Percentiles rank a stretch among this genome's conserved stretches.
phyloP scores from a whole-genome alignment of 1,140 invertebrate species.

The Hyposmocoma kahamanoa region DNA sequence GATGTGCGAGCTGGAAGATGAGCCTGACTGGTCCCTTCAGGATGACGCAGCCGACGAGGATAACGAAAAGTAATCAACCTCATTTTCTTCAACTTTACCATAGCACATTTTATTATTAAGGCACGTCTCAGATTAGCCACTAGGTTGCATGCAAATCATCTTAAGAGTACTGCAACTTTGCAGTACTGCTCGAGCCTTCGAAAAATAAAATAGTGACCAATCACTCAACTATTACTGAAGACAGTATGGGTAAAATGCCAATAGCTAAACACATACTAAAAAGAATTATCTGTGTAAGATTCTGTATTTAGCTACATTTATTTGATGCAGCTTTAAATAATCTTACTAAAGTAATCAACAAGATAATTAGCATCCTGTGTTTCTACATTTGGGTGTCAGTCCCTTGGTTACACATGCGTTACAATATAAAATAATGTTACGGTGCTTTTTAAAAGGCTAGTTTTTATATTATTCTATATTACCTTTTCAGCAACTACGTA shows the following conservation, averaged over 20 bases:
- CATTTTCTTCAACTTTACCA: constrained; percentile 2
- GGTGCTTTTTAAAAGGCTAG: too few species aligned
- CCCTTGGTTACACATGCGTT: constrained; percentile 37
- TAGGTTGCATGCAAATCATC: too few species aligned
- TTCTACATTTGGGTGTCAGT: constrained; percentile 52
- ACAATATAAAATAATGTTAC: not conserved
- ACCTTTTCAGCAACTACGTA: constrained; percentile 85
- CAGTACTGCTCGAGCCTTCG: too few species aligned
- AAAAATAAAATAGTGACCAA: too few species aligned
- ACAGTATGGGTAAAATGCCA: too few species aligned
- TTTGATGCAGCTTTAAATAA: constrained; percentile 21
- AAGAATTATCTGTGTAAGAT: too few species aligned
- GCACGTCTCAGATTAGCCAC: too few species aligned
- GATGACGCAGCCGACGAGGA: constrained; percentile 91
- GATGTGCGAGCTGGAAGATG: constrained; percentile 98
- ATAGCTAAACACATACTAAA: too few species aligned
- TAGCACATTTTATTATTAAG: too few species aligned
- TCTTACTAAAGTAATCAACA: constrained; percentile 53
- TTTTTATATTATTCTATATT: too few species aligned
- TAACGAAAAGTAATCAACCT: constrained; percentile 76
- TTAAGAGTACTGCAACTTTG: too few species aligned
- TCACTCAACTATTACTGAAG: too few species aligned
- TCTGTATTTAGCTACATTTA: constrained; percentile 25
- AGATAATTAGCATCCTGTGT: constrained; percentile 61
- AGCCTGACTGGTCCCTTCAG: constrained; percentile 86